Base-by-base conservation (phyloP, 2,888 invertebrate species). In the Polydrusus pterygomalis region DNA sequence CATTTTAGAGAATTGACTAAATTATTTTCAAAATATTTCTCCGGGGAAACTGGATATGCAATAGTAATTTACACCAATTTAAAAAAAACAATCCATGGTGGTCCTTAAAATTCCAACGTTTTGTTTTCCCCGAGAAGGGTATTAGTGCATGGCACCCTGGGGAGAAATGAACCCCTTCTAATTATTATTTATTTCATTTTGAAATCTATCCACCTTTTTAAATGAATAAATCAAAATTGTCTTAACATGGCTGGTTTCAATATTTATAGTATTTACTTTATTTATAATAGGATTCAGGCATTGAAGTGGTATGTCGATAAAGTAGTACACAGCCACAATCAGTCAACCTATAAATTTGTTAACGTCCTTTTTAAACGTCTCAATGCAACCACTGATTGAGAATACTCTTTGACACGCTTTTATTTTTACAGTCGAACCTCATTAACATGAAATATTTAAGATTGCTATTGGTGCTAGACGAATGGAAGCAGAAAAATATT, bases 141-240 rank as follows among this genome's bases (percentile, higher is more conserved):
- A 34, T 58, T 11, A 58, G 51, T 45, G 1, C 1, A 5, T 25
- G 34, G 47, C 17, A 17, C 45, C 75, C 62, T 25, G 25, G 25
- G 51, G 43, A 25, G 70, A 51, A 65, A 70, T 67, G 71, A 51
- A 51, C 18, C 51, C 70, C 30, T 71, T 34, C 62, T 71, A 70
- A 75, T 65, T 60, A 67, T 62, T 71, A 67, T 70, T 67, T 60
- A 30, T 75, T 71, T 71, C 67, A 75, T 70, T 15, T 71, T 67
- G 34, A 75, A 70, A 64, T 60, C 20, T 51, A n/a, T 64, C 54
- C 56, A 70, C 62, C 15, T 69, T 69, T 69, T 40, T 25, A 60
- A 49, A 60, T 49, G 15, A 58, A 67, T 45, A 64, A 64, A 64
- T 64, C 71, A 51, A 38, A 38, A 30, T 18, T n/a, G 18, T 58